Base-by-base conservation (phyloP, 2,797 vertebrate species). In the Anguilla obscura region DNA sequence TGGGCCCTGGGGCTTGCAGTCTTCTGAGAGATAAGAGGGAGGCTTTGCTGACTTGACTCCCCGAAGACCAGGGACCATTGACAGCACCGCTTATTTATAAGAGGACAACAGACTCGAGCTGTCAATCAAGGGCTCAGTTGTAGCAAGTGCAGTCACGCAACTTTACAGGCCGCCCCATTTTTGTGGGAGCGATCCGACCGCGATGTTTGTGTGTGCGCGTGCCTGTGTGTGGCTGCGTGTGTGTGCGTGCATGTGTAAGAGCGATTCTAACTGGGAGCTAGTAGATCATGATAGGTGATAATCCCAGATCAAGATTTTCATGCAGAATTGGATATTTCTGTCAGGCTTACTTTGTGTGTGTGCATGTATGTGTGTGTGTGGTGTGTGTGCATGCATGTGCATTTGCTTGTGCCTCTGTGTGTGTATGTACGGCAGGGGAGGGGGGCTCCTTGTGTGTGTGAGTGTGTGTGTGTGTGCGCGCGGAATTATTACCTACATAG, bases 121-220 rank as follows among this genome's bases (percentile, higher is more conserved):
- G 83, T 89, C 89, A 79, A 79, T 89, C 89, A 89, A 40, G 52
- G 18, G 18, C 27, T 45, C 80, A 56, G 85, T 82, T 85, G 52
- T 36, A 52, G 50, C 56, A 30, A 66, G 58, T 58, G 52, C 84
- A 84, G 88, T 89, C 88, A 89, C 88, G 86, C 88, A 30, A 89
- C 83, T 36, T 83, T 24, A n/a, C 24, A 33, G 66, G 30, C 66
- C 4, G 86, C 66, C 86, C 52, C 80, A 3, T 50, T 87, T 83
- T 58, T 76, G 76, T 52, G 30, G 33, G 40, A 36, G 14, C 76
- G 7, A 6, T 24, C 79, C 79, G n/a, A 40, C 66, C 24, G 21
- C 21, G 21, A 14, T 40, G 33, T 82, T 33, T 66, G 24, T 69
- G 60, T 5, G 24, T 63, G 40, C 80, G 36, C 56, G 24, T 48